Evolutionary conservation across 30 jellyfish, hydroid and myxozoan species (phyloP), one percentile per base, ranked within the genome.

Genomic region (Calvadosia cruxmelitensis): DNA sequence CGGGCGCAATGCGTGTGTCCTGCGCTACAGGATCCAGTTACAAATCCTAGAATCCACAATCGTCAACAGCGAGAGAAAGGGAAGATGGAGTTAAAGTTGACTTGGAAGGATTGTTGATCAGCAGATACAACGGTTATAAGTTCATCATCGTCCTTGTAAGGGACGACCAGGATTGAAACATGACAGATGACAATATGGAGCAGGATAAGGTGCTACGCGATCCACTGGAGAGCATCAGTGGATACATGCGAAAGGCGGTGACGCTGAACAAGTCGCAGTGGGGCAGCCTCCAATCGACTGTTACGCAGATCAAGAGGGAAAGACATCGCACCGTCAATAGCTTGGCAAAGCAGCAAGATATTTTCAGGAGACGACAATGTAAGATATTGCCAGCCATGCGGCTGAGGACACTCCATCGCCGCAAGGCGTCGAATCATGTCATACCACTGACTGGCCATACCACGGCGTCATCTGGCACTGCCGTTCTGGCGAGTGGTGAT

Each of bases 191-290:
- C 30, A 68, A 33, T 27, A 68, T 67, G 83, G 74, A 79, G n/a
- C 83, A 66, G 0, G 83, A 79, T 33, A 81, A 79, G 20, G 50
- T 79, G 0, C 2, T 62, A 1, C 70, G 52, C 63, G 92, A 79
- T 28, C 74, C 92, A 0, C 50, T 82, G 79, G 88, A 74, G 27
- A 67, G 63, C 36, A 82, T 82, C 33, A 82, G 94, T 42, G 88
- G 84, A 3, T 76, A 76, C 63, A 49, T 82, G 49, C 69, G 94
- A 15, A 82, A 82, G 48, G 94, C 94, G 2, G 94, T 82, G n/a
- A 78, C 86, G 23, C 31, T 73, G 79, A 82, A 82, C 57, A 32
- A 82, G 12, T 82, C 82, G 42, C 80, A 82, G 30, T 27, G 73
- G 16, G 94, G 94, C 0, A 84, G 81, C 0, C 51, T 82, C 29